These are phyloP conservation scores for Enteromius unitaeniatus DNA, from an alignment of 2,797 vertebrate species.

Conservation along the genomic window DNA sequence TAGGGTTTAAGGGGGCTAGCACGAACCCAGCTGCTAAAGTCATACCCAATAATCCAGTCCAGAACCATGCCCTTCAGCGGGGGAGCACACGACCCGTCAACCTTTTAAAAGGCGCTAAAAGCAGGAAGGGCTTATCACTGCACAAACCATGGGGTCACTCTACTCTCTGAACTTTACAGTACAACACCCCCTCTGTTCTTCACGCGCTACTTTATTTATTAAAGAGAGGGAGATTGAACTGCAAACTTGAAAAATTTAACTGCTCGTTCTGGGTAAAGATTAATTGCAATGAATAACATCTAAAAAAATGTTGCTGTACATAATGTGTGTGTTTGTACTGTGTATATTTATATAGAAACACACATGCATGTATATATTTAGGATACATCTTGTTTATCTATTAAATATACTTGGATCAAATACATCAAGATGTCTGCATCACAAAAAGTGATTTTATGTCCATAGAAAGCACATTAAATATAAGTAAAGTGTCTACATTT, in stretches of 20 bases:
- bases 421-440: too few relatives aligned
- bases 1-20: conserved; percentile 29
- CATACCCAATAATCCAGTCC: conserved; percentile 47
- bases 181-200: conserved; percentile 44
- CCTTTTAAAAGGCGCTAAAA: conserved; percentile 42
- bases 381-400: too few relatives aligned
- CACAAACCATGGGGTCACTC: conserved; percentile 42
- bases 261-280: too few relatives aligned
- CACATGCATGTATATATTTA: too few relatives aligned
- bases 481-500: too few relatives aligned
- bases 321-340: too few relatives aligned
- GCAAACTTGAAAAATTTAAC: background rate
- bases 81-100: conserved; percentile 36
- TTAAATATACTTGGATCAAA: too few relatives aligned
- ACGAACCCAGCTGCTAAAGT: conserved; percentile 53
- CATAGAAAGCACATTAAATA: too few relatives aligned
- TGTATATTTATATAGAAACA: too few relatives aligned
- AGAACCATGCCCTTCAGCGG: conserved; percentile 38
- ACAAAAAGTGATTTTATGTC: too few relatives aligned
- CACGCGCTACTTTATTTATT: conserved; percentile 10
- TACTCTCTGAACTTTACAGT: conserved; percentile 23
- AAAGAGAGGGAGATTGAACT: background rate
- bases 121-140: conserved; percentile 66
- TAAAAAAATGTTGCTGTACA: too few relatives aligned
- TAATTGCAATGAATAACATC: too few relatives aligned